A percentile compares a stretch with the other conserved stretches of the same genome.
phyloP scores from a whole-genome alignment of 2,113 vertebrate species.

The Lipophrys pholis region DNA sequence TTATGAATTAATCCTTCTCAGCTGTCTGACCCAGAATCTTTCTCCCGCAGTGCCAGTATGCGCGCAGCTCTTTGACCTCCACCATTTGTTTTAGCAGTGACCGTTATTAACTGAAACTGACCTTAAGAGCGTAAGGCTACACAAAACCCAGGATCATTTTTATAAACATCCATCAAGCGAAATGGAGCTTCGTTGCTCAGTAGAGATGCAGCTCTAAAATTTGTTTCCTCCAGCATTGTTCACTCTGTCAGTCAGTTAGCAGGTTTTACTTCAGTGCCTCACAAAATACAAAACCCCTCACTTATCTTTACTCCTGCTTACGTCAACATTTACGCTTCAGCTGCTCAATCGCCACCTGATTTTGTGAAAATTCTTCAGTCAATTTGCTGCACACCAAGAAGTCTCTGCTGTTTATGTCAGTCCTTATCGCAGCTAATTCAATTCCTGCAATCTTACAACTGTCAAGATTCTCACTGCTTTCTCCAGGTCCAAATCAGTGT shows the following conservation, averaged over 20 bases:
- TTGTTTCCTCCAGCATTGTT: not conserved
- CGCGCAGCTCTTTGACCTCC: slow-evolving; percentile 27
- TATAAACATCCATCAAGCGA: slow-evolving; percentile 3
- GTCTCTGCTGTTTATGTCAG: not conserved
- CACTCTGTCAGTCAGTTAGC: not conserved
- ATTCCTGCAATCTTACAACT: not conserved
- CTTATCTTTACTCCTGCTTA: not conserved
- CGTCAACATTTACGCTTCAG: not conserved
- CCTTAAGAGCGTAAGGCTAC: slow-evolving; percentile 25
- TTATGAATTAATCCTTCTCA: slow-evolving; percentile 64
- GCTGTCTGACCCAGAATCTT: slow-evolving; percentile 56
- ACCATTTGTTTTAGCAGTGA: slow-evolving; percentile 39
- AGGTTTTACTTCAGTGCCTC: not conserved
- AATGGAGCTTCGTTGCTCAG: not conserved
- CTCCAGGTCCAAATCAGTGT: too few species aligned
- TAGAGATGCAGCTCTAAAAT: not conserved
- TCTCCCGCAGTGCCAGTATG: slow-evolving; percentile 12
- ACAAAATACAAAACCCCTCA: not conserved
- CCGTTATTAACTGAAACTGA: slow-evolving; percentile 21
- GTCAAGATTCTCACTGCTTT: not conserved
- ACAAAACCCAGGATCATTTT: slow-evolving; percentile 10
- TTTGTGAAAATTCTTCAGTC: not conserved
- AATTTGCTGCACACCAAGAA: not conserved
- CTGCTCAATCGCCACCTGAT: slow-evolving; percentile 1
- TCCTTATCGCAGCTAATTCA: not conserved